Conservation (phyloP, 92 coral and sea anemone genomes). For the Parazoanthus darwini region DNA sequence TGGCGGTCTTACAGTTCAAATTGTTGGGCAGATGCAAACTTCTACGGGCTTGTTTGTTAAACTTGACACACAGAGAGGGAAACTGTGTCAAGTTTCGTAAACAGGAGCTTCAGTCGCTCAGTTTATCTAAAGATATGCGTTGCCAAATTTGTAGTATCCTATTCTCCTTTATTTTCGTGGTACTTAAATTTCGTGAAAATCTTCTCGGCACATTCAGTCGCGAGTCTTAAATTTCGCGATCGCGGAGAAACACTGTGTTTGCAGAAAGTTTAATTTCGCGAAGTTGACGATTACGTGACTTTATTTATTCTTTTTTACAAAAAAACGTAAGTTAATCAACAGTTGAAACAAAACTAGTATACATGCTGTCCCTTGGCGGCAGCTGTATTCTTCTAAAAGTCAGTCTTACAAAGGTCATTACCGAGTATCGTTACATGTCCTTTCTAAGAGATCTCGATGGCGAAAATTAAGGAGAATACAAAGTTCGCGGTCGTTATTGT, state of each 20-base stretch:
- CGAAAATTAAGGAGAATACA: too few relatives aligned
- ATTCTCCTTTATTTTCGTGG: too few relatives aligned
- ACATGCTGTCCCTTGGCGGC: slow-evolving; percentile 39
- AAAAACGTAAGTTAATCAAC: slow-evolving; percentile 40
- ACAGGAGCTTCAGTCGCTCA: too few relatives aligned
- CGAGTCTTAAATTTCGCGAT: neutral
- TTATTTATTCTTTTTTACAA: slow-evolving; percentile 33
- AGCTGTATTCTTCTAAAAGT: slow-evolving; percentile 53
- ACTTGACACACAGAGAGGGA: too few relatives aligned
- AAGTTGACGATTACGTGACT: slow-evolving; percentile 47
- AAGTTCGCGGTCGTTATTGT: too few relatives aligned
- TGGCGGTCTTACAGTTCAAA: too few relatives aligned
- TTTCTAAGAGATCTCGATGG: too few relatives aligned
- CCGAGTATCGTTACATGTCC: neutral
- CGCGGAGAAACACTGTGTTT: slow-evolving; percentile 50
- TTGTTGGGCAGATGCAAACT: too few relatives aligned
- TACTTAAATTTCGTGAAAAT: neutral
- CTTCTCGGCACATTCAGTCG: neutral
- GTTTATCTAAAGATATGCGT: too few relatives aligned
- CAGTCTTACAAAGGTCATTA: slow-evolving; percentile 39
- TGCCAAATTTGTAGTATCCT: too few relatives aligned
- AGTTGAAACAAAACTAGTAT: slow-evolving; percentile 35
- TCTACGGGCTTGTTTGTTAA: too few relatives aligned
- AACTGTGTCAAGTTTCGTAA: too few relatives aligned
- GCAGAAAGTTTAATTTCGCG: slow-evolving; percentile 45